Evolutionary conservation across 2,113 vertebrate genomes (phyloP).

Genomic region (Dunckerocampus dactyliophorus): DNA sequence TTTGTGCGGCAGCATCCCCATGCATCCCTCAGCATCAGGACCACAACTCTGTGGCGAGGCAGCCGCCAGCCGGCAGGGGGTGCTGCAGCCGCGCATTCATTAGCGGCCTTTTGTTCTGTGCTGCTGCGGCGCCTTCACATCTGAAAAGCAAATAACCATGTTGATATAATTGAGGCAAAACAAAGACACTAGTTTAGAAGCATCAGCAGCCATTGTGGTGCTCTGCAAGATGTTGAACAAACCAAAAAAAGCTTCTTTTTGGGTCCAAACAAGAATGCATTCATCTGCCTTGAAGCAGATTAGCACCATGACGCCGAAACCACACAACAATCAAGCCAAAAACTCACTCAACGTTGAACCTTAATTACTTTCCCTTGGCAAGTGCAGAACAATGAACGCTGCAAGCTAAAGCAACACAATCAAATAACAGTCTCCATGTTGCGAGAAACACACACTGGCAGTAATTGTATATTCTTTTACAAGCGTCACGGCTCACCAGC

Average conservation of each 20-base stretch:
- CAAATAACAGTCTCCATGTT: not conserved
- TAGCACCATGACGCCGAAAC: not conserved
- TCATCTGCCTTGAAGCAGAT: slow-evolving; percentile 1
- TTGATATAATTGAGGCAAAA: too few relatives aligned
- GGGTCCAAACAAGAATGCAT: not conserved
- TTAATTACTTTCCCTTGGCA: slow-evolving; percentile 3
- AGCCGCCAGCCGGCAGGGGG: slow-evolving; percentile 15
- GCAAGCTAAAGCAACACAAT: slow-evolving; percentile 1
- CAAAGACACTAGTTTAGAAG: not conserved
- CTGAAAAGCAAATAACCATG: too few relatives aligned
- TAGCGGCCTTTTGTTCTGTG: too few relatives aligned
- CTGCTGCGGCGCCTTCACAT: too few relatives aligned
- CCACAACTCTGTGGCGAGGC: slow-evolving; percentile 58
- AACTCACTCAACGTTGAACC: not conserved
- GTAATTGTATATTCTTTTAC: not conserved
- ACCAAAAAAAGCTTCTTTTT: not conserved
- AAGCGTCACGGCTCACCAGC: too few relatives aligned
- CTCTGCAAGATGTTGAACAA: too few relatives aligned
- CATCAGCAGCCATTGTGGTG: too few relatives aligned
- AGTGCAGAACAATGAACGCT: not conserved
- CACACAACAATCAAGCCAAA: not conserved
- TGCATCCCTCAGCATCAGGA: slow-evolving; percentile 74
- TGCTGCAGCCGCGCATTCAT: not conserved
- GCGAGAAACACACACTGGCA: not conserved
- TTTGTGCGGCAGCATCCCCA: slow-evolving; percentile 40